Conservation (phyloP, 1,140 invertebrate species). For the Musca vetustissima region DNA sequence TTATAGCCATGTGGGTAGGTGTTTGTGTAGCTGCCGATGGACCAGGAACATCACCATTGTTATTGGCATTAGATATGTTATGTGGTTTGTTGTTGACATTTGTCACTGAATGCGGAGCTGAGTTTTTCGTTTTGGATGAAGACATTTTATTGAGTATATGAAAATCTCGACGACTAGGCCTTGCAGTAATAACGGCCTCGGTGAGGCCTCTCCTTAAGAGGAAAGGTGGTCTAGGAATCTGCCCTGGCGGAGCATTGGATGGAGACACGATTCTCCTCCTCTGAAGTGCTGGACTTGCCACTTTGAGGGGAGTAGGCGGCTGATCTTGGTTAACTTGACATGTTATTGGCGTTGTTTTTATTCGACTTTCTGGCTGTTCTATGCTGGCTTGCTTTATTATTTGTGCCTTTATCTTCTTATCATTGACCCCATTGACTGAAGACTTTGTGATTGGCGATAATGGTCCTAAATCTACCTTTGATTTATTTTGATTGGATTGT, state of each 20-base stretch:
- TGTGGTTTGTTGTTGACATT: constrained; percentile 26
- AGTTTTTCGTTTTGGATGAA: constrained; percentile 36
- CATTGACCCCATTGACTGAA: constrained; percentile 6
- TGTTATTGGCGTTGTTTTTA: background rate
- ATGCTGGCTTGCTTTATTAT: background rate
- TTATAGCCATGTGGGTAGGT: constrained; percentile 20
- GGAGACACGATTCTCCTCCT: background rate
- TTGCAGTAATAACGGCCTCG: constrained; percentile 49
- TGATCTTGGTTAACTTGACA: background rate
- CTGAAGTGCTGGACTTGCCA: background rate
- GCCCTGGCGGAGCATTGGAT: constrained; percentile 17
- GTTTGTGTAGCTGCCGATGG: constrained; percentile 23
- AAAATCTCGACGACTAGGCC: constrained; percentile 49
- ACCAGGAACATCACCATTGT: constrained; percentile 27
- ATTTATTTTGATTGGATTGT: background rate
- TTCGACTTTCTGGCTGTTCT: constrained; percentile 1
- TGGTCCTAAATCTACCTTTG: background rate
- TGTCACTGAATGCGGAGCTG: background rate
- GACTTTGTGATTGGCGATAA: background rate
- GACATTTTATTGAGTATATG: constrained; percentile 38
- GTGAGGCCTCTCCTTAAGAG: constrained; percentile 49
- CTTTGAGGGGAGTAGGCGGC: background rate
- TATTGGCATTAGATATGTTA: constrained; percentile 40
- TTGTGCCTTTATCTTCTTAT: constrained; percentile 1
- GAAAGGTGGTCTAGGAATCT: constrained; percentile 25